Conservation (phyloP, 2,113 vertebrate species). For the Formicarius rufipectus region DNA sequence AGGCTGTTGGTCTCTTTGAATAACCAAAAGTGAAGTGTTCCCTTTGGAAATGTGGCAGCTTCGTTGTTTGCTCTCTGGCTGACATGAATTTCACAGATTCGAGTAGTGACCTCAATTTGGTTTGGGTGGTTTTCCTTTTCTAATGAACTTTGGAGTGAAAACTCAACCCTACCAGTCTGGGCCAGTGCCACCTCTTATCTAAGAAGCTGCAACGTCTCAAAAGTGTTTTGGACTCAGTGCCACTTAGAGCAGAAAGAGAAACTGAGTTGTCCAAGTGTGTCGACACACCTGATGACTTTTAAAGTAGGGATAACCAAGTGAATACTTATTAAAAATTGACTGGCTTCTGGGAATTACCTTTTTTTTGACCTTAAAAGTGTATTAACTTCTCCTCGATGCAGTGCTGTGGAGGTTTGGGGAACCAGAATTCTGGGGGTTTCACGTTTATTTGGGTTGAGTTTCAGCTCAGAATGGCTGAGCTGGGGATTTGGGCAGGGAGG, state of each 20-base stretch:
- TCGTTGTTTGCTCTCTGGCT: not conserved
- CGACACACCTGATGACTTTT: not conserved
- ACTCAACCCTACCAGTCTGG: not conserved
- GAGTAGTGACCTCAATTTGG: not conserved
- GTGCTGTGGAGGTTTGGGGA: too few species aligned
- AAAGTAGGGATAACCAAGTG: not conserved
- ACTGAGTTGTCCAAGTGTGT: not conserved
- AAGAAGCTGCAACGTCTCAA: not conserved
- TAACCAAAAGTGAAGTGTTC: not conserved
- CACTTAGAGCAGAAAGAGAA: not conserved
- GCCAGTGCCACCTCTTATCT: not conserved
- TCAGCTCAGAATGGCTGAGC: not conserved
- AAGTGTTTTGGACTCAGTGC: not conserved
- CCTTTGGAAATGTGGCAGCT: not conserved
- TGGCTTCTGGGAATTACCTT: not conserved
- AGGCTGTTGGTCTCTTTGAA: not conserved
- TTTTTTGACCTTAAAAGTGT: not conserved
- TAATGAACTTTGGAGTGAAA: not conserved
- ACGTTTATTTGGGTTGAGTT: not conserved
- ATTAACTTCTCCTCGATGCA: not conserved
- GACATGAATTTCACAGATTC: not conserved
- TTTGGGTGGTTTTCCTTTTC: not conserved
- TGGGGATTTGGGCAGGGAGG: not conserved
- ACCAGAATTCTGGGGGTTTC: not conserved
- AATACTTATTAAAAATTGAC: not conserved